Percentiles rank a stretch among this genome's conserved stretches.
Conservation (phyloP, 2,888 invertebrate genomes). For the Urechis unicinctus region DNA sequence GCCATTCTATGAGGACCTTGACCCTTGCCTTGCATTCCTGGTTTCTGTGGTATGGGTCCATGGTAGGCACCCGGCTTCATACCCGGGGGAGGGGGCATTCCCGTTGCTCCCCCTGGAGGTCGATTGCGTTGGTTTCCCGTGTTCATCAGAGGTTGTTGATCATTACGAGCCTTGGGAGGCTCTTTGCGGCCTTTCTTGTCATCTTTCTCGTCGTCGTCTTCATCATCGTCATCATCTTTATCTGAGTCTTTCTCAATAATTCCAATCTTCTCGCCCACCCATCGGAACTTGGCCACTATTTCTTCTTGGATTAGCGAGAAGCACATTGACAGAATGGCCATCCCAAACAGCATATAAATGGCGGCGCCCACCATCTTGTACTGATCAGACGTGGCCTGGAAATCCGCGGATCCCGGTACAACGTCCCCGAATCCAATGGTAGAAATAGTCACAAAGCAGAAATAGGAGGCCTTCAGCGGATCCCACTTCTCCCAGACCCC, state of each 20-base stretch:
- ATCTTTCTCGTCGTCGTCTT: not conserved
- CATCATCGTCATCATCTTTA: conserved; percentile 19
- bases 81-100: not conserved
- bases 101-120: not conserved
- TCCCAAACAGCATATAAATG: conserved; percentile 47
- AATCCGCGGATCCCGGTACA: conserved; percentile 29
- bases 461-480: conserved; percentile 40
- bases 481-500: conserved; percentile 48
- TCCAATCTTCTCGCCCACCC: conserved; percentile 42
- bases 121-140: not conserved
- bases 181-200: too few relatives aligned
- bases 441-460: conserved; percentile 49
- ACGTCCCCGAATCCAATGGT: conserved; percentile 50
- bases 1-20: not conserved
- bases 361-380: conserved; percentile 41
- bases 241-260: conserved; percentile 34
- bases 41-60: not conserved
- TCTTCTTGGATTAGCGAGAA: conserved; percentile 51
- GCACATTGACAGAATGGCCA: conserved; percentile 52
- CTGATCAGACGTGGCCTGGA: conserved; percentile 35
- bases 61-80: not conserved
- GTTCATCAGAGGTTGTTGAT: not conserved
- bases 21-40: not conserved
- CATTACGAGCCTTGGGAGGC: not conserved
- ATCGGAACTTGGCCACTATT: conserved; percentile 27